Conservation (phyloP, 2,113 vertebrate genomes). For the Saiga tatarica region DNA sequence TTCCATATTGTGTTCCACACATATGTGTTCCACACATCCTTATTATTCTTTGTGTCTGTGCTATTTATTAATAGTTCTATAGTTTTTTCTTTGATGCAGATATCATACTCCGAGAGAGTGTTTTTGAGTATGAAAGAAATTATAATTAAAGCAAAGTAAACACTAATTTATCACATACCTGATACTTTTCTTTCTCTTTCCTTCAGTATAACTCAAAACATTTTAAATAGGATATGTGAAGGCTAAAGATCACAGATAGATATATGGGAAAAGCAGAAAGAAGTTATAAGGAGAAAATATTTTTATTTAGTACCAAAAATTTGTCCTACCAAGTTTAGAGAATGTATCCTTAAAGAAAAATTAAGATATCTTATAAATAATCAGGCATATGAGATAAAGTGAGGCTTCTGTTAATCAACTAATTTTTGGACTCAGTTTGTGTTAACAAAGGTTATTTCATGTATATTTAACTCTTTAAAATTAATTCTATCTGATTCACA, state of each 20-base stretch:
- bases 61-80: neutral
- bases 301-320: neutral
- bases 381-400: neutral
- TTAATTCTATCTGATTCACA: neutral
- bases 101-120: neutral
- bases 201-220: neutral
- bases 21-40: neutral
- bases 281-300: neutral
- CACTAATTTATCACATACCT: neutral
- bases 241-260: neutral
- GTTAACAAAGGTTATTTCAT: neutral
- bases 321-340: neutral
- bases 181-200: neutral
- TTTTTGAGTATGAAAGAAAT: neutral
- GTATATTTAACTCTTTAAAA: neutral
- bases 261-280: neutral
- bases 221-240: neutral
- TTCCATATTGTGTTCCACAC: too few relatives aligned
- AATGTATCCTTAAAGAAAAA: neutral
- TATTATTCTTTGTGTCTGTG: neutral
- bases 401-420: neutral
- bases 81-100: neutral
- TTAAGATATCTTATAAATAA: neutral
- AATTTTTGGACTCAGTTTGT: constrained; percentile 2
- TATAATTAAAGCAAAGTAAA: neutral